A percentile compares a stretch with the other conserved stretches of the same genome.
phyloP scores from a whole-genome alignment of 2,113 vertebrate species.

The Macquaria ambigua region DNA sequence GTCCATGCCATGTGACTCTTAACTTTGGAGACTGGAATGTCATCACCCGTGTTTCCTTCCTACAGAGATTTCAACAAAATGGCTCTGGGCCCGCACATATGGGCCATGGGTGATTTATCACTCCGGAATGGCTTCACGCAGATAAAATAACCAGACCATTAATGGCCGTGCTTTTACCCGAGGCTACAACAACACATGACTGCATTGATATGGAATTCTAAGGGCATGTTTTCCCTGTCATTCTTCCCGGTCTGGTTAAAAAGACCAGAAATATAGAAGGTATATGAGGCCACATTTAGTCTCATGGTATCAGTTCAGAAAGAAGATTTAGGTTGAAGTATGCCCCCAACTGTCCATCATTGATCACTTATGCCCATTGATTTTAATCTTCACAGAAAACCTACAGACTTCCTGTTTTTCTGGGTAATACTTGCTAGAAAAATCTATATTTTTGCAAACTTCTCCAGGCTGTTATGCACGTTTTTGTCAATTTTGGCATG shows the following conservation, averaged over 20 bases:
- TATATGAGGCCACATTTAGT: neutral
- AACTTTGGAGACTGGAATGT: conserved; percentile 43
- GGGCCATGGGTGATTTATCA: conserved; percentile 75
- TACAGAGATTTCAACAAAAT: conserved; percentile 45
- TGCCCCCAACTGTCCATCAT: neutral
- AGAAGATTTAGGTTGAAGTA: neutral
- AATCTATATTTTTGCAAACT: neutral
- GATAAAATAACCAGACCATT: conserved; percentile 82
- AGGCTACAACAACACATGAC: conserved; percentile 80
- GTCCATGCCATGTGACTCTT: neutral
- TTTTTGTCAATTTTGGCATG: neutral
- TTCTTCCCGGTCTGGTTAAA: conserved; percentile 42
- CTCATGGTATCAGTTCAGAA: neutral
- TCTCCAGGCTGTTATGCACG: neutral
- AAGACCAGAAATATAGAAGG: conserved; percentile 10
- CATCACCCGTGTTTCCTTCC: conserved; percentile 57
- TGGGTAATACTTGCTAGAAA: too few relatives aligned
- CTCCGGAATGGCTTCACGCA: conserved; percentile 75
- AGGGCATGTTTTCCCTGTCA: conserved; percentile 56
- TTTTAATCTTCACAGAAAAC: neutral
- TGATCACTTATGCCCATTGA: neutral
- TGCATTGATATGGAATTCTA: conserved; percentile 75
- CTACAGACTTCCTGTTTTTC: neutral
- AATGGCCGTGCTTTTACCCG: conserved; percentile 75
- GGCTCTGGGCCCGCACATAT: conserved; percentile 43